These are phyloP conservation scores for Melopsittacus undulatus DNA, from an alignment of 2,797 vertebrate genomes.

Conservation along the genomic window DNA sequence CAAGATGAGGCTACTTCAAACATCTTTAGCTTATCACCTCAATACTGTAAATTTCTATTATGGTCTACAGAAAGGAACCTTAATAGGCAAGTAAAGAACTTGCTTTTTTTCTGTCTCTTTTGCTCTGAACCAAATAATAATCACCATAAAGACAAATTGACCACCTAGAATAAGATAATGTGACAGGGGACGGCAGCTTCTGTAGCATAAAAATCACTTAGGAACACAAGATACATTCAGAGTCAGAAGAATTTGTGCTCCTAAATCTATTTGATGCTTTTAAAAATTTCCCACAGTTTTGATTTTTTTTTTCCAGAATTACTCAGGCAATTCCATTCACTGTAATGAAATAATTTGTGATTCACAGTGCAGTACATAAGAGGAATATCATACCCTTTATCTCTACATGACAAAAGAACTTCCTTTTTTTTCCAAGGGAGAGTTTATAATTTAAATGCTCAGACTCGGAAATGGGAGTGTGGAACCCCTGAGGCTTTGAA, in stretches of 20 bases:
- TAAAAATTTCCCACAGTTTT: not conserved
- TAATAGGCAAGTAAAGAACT: not conserved
- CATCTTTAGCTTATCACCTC: not conserved
- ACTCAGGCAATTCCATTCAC: not conserved
- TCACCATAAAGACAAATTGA: not conserved
- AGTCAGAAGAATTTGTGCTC: not conserved
- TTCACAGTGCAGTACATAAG: constrained; percentile 25
- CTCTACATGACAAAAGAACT: constrained; percentile 33
- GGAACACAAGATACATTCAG: not conserved
- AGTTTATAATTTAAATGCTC: constrained; percentile 34
- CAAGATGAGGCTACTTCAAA: not conserved
- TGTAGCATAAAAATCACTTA: not conserved
- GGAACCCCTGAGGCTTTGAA: constrained; percentile 25
- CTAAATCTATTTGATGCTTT: not conserved
- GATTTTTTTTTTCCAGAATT: constrained; percentile 1
- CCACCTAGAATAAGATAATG: not conserved
- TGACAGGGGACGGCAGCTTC: not conserved
- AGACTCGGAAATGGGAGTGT: not conserved
- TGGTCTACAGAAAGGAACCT: not conserved
- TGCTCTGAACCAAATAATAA: not conserved
- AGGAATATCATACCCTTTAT: constrained; percentile 36
- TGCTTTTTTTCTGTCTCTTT: not conserved
- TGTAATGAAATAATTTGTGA: constrained; percentile 3
- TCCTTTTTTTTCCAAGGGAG: constrained; percentile 13
- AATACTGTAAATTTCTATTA: not conserved